These are phyloP conservation scores for Harpalus rufipes DNA, from an alignment of 2,888 invertebrate species.

Conservation along the genomic window DNA sequence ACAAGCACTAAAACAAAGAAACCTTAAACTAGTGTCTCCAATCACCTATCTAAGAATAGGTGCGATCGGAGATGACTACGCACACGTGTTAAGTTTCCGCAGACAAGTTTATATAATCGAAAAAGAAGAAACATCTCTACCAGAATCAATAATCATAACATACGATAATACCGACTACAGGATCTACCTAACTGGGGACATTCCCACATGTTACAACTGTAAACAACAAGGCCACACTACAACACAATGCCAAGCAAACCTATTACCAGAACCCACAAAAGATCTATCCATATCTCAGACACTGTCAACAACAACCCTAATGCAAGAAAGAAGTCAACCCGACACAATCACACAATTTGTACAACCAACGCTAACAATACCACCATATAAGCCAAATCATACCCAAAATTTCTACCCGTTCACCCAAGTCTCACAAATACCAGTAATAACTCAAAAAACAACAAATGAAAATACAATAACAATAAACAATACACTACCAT, in stretches of 20 bases:
- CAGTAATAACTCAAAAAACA: too few relatives aligned
- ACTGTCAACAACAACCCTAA: background rate
- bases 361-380: background rate
- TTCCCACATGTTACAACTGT: conserved; percentile 19
- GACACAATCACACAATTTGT: background rate
- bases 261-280: too few relatives aligned
- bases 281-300: too few relatives aligned
- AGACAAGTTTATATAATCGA: conserved; percentile 46
- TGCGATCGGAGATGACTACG: conserved; percentile 45
- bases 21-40: too few relatives aligned
- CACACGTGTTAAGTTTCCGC: conserved; percentile 66
- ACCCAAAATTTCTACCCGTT: background rate
- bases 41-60: conserved; percentile 53
- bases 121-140: conserved; percentile 66
- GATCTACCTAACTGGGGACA: conserved; percentile 30
- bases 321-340: background rate
- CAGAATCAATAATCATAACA: conserved; percentile 16
- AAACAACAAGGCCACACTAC: conserved; percentile 32
- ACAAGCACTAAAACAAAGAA: too few relatives aligned
- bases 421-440: too few relatives aligned
- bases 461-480: too few relatives aligned
- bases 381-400: background rate
- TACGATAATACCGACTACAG: conserved; percentile 64
- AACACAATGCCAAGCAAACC: conserved; percentile 9
- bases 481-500: too few relatives aligned